These are phyloP conservation scores for Alces alces DNA, from an alignment of 2,113 vertebrate species.

Conservation along the genomic window DNA sequence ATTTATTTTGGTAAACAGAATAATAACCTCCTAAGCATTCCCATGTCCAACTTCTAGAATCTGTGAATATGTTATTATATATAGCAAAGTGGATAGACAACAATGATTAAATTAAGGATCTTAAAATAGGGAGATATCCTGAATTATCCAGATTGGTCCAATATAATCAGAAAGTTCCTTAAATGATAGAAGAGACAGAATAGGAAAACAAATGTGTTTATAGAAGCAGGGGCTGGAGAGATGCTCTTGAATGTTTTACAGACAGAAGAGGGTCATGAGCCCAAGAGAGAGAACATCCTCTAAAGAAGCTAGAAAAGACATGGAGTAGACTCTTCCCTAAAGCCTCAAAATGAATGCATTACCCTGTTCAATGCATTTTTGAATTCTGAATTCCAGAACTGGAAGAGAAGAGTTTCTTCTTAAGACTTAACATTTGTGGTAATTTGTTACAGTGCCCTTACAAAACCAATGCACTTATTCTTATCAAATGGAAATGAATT, in stretches of 20 bases:
- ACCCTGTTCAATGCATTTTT: neutral
- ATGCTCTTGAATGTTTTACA: neutral
- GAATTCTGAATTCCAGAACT: neutral
- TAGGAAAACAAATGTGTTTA: neutral
- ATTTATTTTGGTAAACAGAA: neutral
- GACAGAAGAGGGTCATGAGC: neutral
- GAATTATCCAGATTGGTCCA: neutral
- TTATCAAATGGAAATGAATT: neutral
- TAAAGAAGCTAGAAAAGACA: neutral
- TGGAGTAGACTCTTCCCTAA: neutral
- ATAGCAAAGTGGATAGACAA: neutral
- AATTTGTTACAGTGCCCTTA: neutral
- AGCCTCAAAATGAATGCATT: neutral
- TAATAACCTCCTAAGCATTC: neutral
- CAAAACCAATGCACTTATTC: neutral
- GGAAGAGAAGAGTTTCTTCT: neutral
- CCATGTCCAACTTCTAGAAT: neutral
- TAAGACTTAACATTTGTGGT: neutral
- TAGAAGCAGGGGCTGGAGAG: neutral
- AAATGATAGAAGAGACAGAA: neutral
- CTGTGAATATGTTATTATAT: neutral
- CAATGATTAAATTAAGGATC: neutral
- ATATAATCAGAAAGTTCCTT: neutral
- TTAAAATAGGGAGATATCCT: neutral
- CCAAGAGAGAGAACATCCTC: neutral